These are phyloP conservation scores for Ceryle rudis DNA, from an alignment of 2,797 vertebrate genomes.

Conservation along the genomic window DNA sequence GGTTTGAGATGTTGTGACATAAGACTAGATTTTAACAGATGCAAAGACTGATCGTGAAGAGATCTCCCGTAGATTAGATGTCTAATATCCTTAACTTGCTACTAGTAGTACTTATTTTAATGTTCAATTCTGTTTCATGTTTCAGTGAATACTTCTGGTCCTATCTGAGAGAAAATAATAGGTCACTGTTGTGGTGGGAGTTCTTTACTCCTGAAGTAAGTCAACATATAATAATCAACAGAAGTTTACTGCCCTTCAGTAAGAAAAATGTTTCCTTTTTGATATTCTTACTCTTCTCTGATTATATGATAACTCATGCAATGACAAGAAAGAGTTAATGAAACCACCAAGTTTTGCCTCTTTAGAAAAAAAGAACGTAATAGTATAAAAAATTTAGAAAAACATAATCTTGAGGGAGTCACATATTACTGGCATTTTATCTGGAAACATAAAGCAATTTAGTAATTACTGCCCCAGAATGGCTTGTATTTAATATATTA, in stretches of 20 bases:
- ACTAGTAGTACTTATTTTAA: not conserved
- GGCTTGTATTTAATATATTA: constrained; percentile 12
- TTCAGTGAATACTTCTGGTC: not conserved
- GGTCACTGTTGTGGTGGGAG: not conserved
- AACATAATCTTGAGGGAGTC: not conserved
- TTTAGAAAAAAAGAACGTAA: not conserved
- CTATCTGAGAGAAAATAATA: not conserved
- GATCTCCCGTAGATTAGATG: not conserved
- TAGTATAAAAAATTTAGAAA: not conserved
- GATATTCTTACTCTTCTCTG: not conserved
- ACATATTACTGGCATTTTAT: not conserved
- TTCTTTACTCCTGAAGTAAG: not conserved
- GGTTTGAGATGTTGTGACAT: not conserved
- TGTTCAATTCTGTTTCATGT: not conserved
- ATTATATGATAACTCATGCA: not conserved
- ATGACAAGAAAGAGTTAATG: not conserved
- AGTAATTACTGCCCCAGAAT: not conserved
- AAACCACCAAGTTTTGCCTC: not conserved
- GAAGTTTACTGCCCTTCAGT: not conserved
- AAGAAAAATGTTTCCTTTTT: not conserved
- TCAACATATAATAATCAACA: not conserved
- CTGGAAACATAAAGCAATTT: not conserved
- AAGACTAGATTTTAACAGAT: not conserved
- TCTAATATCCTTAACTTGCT: not conserved
- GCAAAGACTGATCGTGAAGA: not conserved